Evolutionary conservation across 2,888 invertebrate genomes (phyloP), one percentile per base, ranked within the genome.

Genomic region (Cephonodes hylas): DNA sequence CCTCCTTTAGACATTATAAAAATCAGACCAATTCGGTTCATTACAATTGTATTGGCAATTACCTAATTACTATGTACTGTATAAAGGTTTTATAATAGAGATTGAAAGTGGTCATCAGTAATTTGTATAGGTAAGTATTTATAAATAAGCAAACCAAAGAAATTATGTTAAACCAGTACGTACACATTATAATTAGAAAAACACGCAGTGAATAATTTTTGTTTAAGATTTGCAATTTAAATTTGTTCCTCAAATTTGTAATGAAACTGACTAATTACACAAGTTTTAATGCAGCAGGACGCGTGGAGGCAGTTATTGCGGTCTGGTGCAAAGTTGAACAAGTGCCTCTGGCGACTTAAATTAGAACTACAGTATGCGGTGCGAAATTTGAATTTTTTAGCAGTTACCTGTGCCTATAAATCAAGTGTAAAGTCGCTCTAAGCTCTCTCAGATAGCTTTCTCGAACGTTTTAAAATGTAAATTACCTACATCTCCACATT

Each of bases 321-420:
- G 78, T 74, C 77, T 77, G 83, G 77, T 75, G 80, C 77, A 77
- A 82, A 77, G 77, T 82, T 77, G 31, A 64, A 70, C 66, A 68
- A 64, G 60, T 42, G 65, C 67, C 69, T 67, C 67, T 18, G 70
- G 66, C 72, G 73, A 74, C 73, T 76, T 80, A 83, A 75, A 83
- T 82, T 75, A 78, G 71, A 79, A 76, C 76, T 76, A 77, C 78
- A 75, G 69, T 27, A 23, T 63, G 74, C 73, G 76, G 78, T 66
- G 76, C 66, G 66, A 83, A 90, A 91, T 91, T 91, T 91, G 81
- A 91, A 91, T 90, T 88, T 91, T 90, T 89, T 88, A 79, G 85
- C 89, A 85, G 86, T 91, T 90, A 89, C 89, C 89, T 91, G 85
- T 71, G 86, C 83, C 86, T 89, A 89, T 91, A 91, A 91, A 91